Evolutionary conservation across 2,888 invertebrate species (phyloP).

Genomic region (Hecatera dysodea): DNA sequence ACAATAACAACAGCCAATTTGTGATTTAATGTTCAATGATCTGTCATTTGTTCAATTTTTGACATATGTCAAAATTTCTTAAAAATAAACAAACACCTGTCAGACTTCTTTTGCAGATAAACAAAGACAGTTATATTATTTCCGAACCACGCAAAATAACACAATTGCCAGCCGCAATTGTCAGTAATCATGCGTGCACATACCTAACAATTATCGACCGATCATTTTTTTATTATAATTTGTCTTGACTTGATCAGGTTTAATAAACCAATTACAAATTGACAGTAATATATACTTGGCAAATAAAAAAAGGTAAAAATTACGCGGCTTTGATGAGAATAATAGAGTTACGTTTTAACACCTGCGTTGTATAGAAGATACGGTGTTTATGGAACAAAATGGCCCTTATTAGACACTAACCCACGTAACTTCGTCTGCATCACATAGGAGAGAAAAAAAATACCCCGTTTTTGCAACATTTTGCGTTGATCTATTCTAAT

Average conservation of each 20-base stretch:
- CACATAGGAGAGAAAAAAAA: too few relatives aligned
- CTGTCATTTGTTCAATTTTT: not conserved
- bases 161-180: conserved; percentile 52
- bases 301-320: conserved; percentile 27
- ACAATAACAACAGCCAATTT: not conserved
- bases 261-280: conserved; percentile 60
- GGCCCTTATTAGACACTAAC: not conserved
- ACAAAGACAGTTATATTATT: conserved; percentile 44
- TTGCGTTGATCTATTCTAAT: too few relatives aligned
- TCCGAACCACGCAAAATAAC: conserved; percentile 10
- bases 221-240: conserved; percentile 58
- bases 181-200: conserved; percentile 43
- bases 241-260: conserved; percentile 61
- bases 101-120: conserved; percentile 30
- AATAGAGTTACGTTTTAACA: conserved; percentile 21
- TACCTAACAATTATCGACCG: conserved; percentile 53
- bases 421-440: too few relatives aligned
- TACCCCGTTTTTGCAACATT: too few relatives aligned
- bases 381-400: not conserved
- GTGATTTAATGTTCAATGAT: not conserved
- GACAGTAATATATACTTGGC: conserved; percentile 47
- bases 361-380: conserved; percentile 21
- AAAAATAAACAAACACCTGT: conserved; percentile 12
- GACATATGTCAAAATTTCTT: not conserved
- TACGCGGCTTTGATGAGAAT: conserved; percentile 12